A percentile compares a stretch with the other conserved stretches of the same genome.
phyloP scores from a whole-genome alignment of 2,797 vertebrate species.

The Pantherophis alleghaniensis region DNA sequence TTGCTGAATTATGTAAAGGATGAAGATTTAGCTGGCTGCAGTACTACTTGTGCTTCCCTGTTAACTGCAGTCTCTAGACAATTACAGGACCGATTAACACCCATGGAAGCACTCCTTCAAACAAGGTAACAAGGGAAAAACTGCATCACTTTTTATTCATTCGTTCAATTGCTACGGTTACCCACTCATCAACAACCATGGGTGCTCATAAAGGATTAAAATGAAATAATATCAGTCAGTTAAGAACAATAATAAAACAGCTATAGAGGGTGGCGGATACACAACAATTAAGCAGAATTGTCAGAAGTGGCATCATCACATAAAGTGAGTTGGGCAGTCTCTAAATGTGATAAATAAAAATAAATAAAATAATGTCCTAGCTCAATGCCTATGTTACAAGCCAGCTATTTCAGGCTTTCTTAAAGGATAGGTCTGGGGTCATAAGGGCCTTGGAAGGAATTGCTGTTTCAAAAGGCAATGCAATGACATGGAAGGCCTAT shows the following conservation, averaged over 20 bases:
- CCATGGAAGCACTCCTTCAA: constrained; percentile 94
- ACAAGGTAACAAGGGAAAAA: constrained; percentile 80
- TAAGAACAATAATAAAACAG: neutral
- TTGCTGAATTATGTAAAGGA: constrained; percentile 98
- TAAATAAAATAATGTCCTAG: neutral
- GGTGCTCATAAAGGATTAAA: neutral
- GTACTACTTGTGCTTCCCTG: constrained; percentile 90
- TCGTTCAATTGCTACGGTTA: neutral
- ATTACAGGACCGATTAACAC: constrained; percentile 93
- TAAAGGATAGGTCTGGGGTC: neutral
- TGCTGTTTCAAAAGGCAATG: neutral
- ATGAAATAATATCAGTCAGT: neutral
- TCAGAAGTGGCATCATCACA: neutral
- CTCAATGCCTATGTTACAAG: neutral
- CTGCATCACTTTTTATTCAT: neutral
- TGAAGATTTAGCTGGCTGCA: constrained; percentile 94
- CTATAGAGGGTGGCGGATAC: neutral
- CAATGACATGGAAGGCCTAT: neutral
- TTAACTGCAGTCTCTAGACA: constrained; percentile 93
- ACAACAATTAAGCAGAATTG: neutral
- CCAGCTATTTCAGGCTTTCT: neutral
- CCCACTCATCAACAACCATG: neutral
- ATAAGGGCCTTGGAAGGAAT: neutral
- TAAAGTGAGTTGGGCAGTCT: neutral
- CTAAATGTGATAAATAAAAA: neutral